These are phyloP conservation scores for Holacanthus passer DNA, from an alignment of 2,113 vertebrate species.

Conservation along the genomic window DNA sequence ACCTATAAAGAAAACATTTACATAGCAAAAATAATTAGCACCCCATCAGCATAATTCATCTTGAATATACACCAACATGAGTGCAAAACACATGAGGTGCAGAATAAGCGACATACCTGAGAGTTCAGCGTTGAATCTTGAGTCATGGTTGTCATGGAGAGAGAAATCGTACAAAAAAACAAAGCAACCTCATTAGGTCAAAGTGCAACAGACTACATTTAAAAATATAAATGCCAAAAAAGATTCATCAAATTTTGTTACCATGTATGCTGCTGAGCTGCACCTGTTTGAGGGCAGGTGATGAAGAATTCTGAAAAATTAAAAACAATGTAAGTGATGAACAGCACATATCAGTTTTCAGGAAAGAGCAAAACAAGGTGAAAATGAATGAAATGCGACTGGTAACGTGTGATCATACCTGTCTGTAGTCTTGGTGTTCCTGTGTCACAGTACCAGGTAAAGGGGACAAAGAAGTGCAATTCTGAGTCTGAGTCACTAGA, in stretches of 20 bases:
- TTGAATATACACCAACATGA: neutral
- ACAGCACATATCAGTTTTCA: neutral
- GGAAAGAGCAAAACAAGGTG: neutral
- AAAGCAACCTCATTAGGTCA: conserved; percentile 6
- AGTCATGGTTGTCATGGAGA: conserved; percentile 67
- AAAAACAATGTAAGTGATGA: neutral
- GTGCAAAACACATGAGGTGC: neutral
- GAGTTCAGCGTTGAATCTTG: conserved; percentile 73
- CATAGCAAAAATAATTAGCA: conserved; percentile 4
- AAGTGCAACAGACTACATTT: neutral
- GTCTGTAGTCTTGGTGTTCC: conserved; percentile 73
- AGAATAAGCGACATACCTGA: conserved; percentile 64
- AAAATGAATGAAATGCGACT: neutral
- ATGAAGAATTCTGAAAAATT: conserved; percentile 75
- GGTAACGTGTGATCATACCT: conserved; percentile 43
- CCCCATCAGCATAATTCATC: neutral
- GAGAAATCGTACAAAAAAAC: conserved; percentile 34
- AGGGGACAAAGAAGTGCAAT: conserved; percentile 80
- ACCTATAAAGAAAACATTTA: conserved; percentile 48
- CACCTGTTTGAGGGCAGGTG: conserved; percentile 83
- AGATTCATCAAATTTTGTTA: conserved; percentile 62
- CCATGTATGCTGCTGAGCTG: conserved; percentile 87
- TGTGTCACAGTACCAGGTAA: conserved; percentile 60
- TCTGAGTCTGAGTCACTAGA: conserved; percentile 90
- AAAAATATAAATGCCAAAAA: neutral